Evolutionary conservation across 2,797 vertebrate species (phyloP).

Genomic region (Clarias fuscus): DNA sequence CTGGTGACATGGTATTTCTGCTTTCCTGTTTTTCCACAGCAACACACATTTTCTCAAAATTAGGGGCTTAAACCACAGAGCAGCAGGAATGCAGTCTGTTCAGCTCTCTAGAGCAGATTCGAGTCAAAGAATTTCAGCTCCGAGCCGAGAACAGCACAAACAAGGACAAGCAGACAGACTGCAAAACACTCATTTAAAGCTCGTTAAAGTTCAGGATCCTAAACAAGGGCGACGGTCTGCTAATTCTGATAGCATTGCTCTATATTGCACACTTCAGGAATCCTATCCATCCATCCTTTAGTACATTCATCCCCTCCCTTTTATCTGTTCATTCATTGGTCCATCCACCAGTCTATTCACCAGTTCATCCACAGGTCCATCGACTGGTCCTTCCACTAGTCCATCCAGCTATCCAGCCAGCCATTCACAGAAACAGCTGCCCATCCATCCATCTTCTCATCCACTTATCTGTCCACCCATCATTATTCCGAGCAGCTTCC

Average conservation of each 20-base stretch:
- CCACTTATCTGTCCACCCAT: background rate
- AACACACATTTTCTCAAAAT: conserved; percentile 42
- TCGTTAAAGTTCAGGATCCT: background rate
- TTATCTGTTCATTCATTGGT: background rate
- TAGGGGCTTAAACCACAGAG: conserved; percentile 47
- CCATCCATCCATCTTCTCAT: background rate
- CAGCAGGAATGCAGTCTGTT: conserved; percentile 25
- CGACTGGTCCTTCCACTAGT: background rate
- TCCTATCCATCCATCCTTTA: background rate
- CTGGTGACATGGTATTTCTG: background rate
- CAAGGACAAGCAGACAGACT: background rate
- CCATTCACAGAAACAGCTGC: background rate
- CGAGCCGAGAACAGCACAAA: background rate
- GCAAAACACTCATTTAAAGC: conserved; percentile 3
- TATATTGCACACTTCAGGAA: background rate
- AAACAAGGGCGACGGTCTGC: background rate
- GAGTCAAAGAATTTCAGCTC: conserved; percentile 8
- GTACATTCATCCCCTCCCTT: no score
- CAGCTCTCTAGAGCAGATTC: background rate
- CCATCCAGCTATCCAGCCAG: background rate
- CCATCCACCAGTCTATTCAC: background rate
- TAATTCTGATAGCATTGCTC: background rate
- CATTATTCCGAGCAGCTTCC: no score
- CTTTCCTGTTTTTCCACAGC: conserved; percentile 7
- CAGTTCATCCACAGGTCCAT: background rate